Evolutionary conservation across 2,113 vertebrate species (phyloP), one percentile per base, ranked within the genome.

Genomic region (Phaethornis superciliosus): DNA sequence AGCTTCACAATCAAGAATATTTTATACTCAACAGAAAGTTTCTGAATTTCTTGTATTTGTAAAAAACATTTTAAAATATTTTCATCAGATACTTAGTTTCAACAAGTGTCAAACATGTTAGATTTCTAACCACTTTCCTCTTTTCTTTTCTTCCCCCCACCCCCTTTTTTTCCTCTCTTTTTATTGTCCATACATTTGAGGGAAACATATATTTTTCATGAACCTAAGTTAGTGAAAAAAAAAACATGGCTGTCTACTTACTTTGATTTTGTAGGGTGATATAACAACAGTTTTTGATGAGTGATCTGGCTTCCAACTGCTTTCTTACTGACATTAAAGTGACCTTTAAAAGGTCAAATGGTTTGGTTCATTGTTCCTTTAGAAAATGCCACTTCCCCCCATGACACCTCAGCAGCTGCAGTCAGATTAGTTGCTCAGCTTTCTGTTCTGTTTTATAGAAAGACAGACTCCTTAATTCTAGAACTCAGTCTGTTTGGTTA

Each of bases 341-440:
- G 83, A 85, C 55, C 72, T 93, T 92, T 83, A 70, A 88, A 95
- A 95, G 60, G 81, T 74, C 56, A 90, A 67, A 70, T 52, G 7
- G 11, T 86, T 83, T 95, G 42, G 27, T 86, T 93, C 55, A 63
- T 92, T 74, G 22, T 92, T 94, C 93, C 52, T 37, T 30, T 28
- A 84, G 80, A 92, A 95, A 89, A 94, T 90, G 54, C 10, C 69
- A 54, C 37, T 86, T 59, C 32, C 13, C 81, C 95, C 81, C 64
- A 42, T 63, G 68, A 77, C 46, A 75, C 15, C 8, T 81, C 37
- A 89, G 47, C 32, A 81, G 26, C 4, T 95, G 64, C 44, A 70
- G 37, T 51, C 40, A 56, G 20, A 65, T 67, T 75, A 81, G 40
- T 65, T 30, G 37, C 23, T 55, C 24, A 74, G 19, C 47, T 93